phyloP scores from a whole-genome alignment of 2,113 vertebrate species.

The Lutjanus erythropterus region DNA sequence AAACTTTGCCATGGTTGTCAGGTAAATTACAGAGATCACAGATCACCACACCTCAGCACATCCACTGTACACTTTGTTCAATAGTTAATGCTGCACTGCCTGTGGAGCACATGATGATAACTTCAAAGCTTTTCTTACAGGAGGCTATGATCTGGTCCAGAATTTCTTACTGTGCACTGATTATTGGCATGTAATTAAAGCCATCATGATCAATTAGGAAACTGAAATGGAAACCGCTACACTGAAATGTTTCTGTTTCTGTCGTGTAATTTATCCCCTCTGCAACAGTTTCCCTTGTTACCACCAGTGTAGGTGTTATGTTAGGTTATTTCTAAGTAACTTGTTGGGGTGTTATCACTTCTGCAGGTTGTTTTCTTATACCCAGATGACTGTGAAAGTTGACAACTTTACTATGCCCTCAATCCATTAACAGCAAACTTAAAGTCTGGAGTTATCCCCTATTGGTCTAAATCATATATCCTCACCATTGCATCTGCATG shows the following conservation, averaged over 20 bases:
- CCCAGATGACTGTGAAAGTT: too few species aligned
- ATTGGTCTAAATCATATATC: too few species aligned
- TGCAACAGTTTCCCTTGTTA: not conserved
- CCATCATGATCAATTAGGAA: not conserved
- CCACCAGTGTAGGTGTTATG: not conserved
- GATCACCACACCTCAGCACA: constrained; percentile 5
- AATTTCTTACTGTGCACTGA: constrained; percentile 5
- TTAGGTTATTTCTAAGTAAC: not conserved
- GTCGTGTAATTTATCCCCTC: not conserved
- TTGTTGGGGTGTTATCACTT: not conserved
- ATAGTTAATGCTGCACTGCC: not conserved
- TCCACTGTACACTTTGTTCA: not conserved
- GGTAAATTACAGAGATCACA: constrained; percentile 5
- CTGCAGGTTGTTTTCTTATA: not conserved
- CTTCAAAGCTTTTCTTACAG: constrained; percentile 1
- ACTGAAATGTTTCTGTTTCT: not conserved
- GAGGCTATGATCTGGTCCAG: not conserved
- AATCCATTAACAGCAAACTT: too few species aligned
- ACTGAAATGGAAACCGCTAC: not conserved
- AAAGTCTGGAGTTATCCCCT: too few species aligned
- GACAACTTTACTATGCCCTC: too few species aligned
- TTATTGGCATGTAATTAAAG: constrained; percentile 12
- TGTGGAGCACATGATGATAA: not conserved
- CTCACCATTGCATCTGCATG: too few species aligned
- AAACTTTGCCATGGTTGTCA: not conserved